Evolutionary conservation across 2,113 vertebrate genomes (phyloP), one percentile per base, ranked within the genome.

Genomic region (Brachypodius melanocephalos): DNA sequence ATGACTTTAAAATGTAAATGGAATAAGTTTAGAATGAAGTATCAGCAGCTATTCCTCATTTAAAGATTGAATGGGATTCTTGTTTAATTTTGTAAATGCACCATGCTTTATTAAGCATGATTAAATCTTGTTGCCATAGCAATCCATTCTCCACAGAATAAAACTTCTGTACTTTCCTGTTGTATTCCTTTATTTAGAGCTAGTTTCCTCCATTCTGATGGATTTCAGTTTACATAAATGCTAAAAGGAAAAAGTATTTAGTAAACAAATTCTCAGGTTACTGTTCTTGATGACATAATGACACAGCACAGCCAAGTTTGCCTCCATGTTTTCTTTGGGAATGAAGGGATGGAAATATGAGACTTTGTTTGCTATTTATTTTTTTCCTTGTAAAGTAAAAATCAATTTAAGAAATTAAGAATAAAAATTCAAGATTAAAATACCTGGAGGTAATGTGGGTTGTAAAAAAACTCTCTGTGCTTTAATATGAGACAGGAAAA

Each of bases 71-170:
- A 48, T 40, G 17, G 13, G 13, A 61, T 65, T 65, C 29, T 95
- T 80, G 29, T 65, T 90, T 76, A 80, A 80, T 82, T 95, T 83
- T 83, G 32, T 79, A 86, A 63, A 85, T 87, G 73, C 36, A 61
- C 40, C 29, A 72, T 84, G 73, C 72, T 97, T 91, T 90, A 72
- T 81, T 89, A 85, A 95, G 74, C 51, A 80, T 7, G 52, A 40
- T 75, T 89, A 91, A 89, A 90, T 69, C 34, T 29, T 48, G 59
- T 94, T 95, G 49, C 73, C 85, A 80, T 84, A 88, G 89, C 54
- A 95, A 90, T 94, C 12, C 21, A 34, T 62, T 91, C 67, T 73
- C 48, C 62, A 74, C 36, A 78, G 84, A 88, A 88, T 36, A 59
- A 65, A 85, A 88, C 6, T 71, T 42, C 40, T 12, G 6, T 65